Conservation (phyloP, 1,140 invertebrate species). For the Drosophila tsacasi region DNA sequence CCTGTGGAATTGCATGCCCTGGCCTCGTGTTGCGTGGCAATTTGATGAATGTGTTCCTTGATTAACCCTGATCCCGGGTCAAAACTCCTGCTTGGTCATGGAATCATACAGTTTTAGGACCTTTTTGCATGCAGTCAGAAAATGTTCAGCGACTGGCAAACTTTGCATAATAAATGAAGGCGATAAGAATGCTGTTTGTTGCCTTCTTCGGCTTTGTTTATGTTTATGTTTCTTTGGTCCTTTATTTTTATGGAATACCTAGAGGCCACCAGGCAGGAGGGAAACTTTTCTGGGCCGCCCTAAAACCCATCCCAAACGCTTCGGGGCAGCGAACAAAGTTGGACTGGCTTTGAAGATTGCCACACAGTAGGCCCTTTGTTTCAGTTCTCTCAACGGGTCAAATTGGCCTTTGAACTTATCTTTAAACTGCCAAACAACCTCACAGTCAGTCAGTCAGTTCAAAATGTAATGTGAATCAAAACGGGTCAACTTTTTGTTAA, state of each 20-base stretch:
- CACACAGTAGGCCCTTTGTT: slow-evolving; percentile 22
- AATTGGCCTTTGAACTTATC: slow-evolving; percentile 35
- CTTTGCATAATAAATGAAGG: slow-evolving; percentile 74
- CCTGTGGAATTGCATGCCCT: slow-evolving; percentile 50
- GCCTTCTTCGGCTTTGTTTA: slow-evolving; percentile 31
- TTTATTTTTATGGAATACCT: slow-evolving; percentile 56
- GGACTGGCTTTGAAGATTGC: slow-evolving; percentile 39
- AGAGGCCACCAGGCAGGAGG: slow-evolving; percentile 27
- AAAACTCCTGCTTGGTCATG: neutral
- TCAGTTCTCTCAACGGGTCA: slow-evolving; percentile 20
- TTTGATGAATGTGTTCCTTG: slow-evolving; percentile 77
- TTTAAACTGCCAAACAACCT: slow-evolving; percentile 1
- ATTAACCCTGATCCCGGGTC: slow-evolving; percentile 49
- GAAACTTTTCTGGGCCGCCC: slow-evolving; percentile 52
- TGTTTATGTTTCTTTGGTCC: slow-evolving; percentile 49
- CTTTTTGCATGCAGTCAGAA: slow-evolving; percentile 49
- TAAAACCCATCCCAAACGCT: slow-evolving; percentile 18
- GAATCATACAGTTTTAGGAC: neutral
- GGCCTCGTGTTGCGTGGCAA: slow-evolving; percentile 70
- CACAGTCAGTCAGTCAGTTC: slow-evolving; percentile 23
- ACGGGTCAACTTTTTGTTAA: slow-evolving; percentile 16
- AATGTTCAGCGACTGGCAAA: slow-evolving; percentile 52
- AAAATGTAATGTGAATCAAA: slow-evolving; percentile 20
- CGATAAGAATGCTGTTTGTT: slow-evolving; percentile 55
- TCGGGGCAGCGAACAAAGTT: slow-evolving; percentile 14